Evolutionary conservation across 2,888 invertebrate species (phyloP).

Genomic region (Drosophila longiperda): DNA sequence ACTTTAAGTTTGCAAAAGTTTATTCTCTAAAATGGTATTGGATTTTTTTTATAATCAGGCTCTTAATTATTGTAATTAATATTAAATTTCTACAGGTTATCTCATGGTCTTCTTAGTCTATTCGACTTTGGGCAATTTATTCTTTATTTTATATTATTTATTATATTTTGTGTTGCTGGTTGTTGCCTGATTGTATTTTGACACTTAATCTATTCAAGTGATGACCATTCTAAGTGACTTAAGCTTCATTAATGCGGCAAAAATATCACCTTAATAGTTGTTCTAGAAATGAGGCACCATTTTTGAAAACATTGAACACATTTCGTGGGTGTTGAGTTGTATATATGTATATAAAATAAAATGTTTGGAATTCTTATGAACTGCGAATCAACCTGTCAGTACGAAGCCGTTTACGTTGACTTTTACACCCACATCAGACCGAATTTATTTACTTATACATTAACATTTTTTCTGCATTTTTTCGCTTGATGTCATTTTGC

Average conservation of each 20-base stretch:
- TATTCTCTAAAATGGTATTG: neutral
- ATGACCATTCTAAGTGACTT: constrained; percentile 65
- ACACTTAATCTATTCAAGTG: constrained; percentile 56
- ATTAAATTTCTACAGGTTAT: neutral
- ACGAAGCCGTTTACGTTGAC: constrained; percentile 58
- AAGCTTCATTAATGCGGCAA: constrained; percentile 70
- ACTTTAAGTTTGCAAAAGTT: neutral
- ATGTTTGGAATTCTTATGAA: constrained; percentile 72
- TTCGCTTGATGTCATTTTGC: constrained; percentile 56
- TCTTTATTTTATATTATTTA: constrained; percentile 1
- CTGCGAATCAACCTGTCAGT: constrained; percentile 65
- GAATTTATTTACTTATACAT: constrained; percentile 46
- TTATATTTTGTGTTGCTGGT: constrained; percentile 2
- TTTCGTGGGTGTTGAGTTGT: constrained; percentile 48
- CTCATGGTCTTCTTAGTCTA: neutral
- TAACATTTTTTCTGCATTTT: constrained; percentile 41
- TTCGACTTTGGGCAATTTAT: constrained; percentile 10
- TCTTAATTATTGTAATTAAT: neutral
- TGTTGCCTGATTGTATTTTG: constrained; percentile 31
- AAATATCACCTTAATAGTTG: constrained; percentile 60
- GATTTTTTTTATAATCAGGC: neutral
- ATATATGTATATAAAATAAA: constrained; percentile 19
- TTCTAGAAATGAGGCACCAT: constrained; percentile 58
- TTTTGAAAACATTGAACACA: constrained; percentile 51
- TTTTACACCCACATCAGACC: constrained; percentile 39